Evolutionary conservation across 2,797 vertebrate genomes (phyloP), one percentile per base, ranked within the genome.

Genomic region (Hozukius guyotensis): DNA sequence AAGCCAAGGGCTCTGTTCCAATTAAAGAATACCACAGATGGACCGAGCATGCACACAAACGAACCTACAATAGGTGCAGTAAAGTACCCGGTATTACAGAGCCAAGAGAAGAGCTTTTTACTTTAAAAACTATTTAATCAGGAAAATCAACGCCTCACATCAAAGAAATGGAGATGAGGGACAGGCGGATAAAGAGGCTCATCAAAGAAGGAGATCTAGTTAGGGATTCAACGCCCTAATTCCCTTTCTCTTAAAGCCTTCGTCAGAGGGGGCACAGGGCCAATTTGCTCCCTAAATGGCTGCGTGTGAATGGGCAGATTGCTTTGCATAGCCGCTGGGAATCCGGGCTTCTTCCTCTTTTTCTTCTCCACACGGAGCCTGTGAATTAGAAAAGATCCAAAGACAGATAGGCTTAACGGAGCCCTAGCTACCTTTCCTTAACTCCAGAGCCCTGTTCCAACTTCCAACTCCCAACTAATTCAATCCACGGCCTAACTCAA

Each of bases 91-190:
- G 91, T 84, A 94, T 94, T 95, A 95, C 89, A 73, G 78, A 74
- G 90, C 89, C 93, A 83, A 90, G 91, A 94, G 87, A 93, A 87
- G 85, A 94, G 92, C 89, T 89, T 94, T 94, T 95, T 92, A 94
- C 92, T 92, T 95, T 93, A 92, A 95, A 94, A 95, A 94, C 92
- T 93, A 94, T 94, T 94, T 96, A 96, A 96, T 96, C 94, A 95
- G 94, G 92, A 93, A 95, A 95, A 96, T 96, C 94, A 95, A 94
- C 90, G 92, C 86, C 89, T 84, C 72, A 95, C 93, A 94, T 96
- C 94, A 96, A 95, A 95, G 94, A 85, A 90, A 95, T 93, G 93
- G 90, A 94, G 92, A 95, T 92, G 91, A 93, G 93, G 90, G 91
- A 92, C 91, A 94, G 89, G 88, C 89, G 87, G 95, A 92, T 94